Conservation (phyloP, 2,797 vertebrate genomes). For the Ceryle rudis region DNA sequence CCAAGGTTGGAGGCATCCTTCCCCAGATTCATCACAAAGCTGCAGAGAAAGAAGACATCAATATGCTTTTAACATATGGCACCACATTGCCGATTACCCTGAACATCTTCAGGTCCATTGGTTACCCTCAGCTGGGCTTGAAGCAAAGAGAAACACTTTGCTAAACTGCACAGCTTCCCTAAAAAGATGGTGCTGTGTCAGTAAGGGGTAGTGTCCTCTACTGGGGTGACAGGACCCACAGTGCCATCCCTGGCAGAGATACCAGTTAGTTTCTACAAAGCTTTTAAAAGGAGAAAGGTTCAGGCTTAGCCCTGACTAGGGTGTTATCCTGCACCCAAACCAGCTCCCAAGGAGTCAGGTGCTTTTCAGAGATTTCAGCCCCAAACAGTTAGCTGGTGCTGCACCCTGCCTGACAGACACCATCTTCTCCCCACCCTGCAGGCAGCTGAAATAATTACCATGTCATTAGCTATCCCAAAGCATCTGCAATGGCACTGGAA, state of each 20-base stretch:
- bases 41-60: neutral
- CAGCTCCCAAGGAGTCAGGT: neutral
- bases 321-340: neutral
- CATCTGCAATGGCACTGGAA: neutral
- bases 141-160: neutral
- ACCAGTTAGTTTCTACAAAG: neutral
- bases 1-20: conserved; percentile 60
- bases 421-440: neutral
- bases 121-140: no score
- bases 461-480: neutral
- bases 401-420: neutral
- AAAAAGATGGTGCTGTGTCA: neutral
- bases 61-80: neutral
- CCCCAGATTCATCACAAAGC: conserved; percentile 81
- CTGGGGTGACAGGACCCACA: neutral
- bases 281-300: neutral
- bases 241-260: neutral
- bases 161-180: neutral
- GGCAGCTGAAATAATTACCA: conserved; percentile 4
- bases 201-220: neutral
- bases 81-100: neutral
- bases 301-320: neutral
- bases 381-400: neutral
- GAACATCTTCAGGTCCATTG: neutral
- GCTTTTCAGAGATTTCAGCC: neutral